These are phyloP conservation scores for Darevskia nairensis DNA, from an alignment of 2,797 vertebrate species.

Conservation along the genomic window DNA sequence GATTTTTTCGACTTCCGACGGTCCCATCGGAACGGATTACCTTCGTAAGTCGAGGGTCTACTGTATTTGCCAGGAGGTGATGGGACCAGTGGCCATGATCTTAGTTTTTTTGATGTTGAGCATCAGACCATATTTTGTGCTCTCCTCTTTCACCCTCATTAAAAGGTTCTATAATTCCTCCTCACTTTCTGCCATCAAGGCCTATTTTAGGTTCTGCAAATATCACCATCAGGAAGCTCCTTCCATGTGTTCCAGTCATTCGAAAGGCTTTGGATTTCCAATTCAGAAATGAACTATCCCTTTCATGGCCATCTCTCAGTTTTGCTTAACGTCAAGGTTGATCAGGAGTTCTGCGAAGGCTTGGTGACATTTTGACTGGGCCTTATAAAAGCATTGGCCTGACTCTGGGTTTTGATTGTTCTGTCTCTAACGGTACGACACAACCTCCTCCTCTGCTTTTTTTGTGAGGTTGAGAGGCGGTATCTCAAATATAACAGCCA, in stretches of 20 bases:
- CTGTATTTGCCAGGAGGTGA: no score
- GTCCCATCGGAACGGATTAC: no score
- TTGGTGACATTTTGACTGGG: not conserved
- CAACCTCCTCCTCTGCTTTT: no score
- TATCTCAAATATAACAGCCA: no score
- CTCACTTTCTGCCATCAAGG: not conserved
- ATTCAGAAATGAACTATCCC: conserved; percentile 34
- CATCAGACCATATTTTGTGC: no score
- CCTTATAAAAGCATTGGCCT: not conserved
- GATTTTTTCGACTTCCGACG: no score
- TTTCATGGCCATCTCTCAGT: conserved; percentile 2
- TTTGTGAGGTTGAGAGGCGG: no score
- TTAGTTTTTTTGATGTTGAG: no score
- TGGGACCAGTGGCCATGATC: no score
- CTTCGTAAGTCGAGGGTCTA: no score
- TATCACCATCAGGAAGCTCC: conserved; percentile 11
- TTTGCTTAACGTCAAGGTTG: not conserved
- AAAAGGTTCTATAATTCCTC: no score
- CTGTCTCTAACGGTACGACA: not conserved
- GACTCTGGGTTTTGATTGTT: not conserved
- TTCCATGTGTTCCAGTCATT: conserved; percentile 41
- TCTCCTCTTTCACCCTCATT: no score
- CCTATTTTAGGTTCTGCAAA: conserved; percentile 48
- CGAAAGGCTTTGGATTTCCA: conserved; percentile 16
- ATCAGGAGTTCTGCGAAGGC: not conserved